Base-by-base conservation (phyloP, 1,140 invertebrate genomes). In the Neodiprion fabricii region DNA sequence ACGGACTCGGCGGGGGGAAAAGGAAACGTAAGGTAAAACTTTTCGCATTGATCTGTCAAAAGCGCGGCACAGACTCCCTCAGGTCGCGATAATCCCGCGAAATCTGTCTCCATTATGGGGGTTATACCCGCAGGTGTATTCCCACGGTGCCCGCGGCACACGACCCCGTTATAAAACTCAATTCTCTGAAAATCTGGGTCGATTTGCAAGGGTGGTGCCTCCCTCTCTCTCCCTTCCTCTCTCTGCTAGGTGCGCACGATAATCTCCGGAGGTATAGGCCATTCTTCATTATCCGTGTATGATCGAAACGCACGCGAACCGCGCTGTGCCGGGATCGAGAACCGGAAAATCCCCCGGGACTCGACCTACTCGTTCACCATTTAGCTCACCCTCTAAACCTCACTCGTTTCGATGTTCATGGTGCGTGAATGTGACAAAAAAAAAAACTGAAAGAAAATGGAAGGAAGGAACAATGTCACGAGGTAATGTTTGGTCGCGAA, bases 21-120 rank as follows among this genome's bases (percentile, higher is more conserved):
- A 61, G 53, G 53, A 40, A 40, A 40, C 28, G 5, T 5, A 40
- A 40, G 28, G 2, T 12, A 9, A 61, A 61, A 61, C 11, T 61
- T 61, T 9, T 3, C n/a, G 53, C 53, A 61, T 61, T 17, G 53
- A 61, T 40, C 28, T 40, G 53, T 17, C 53, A 40, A 40, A 40
- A 40, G 28, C 1, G 28, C 1, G 28, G 28, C 1, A 40, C 28
- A 40, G 28, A 9, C 11, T 61, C 53, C 53, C 53, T 17, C 53
- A 61, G 53, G 53, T 17, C 11, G 9, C 53, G 53, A 61, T 61
- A 61, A 61, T 61, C 53, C 53, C 53, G 65, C 71, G 73, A 81
- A 75, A 80, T 79, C 79, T 79, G 79, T 80, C 75, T 80, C 77
- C 75, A 81, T 81, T 80, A 80, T 76, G n/a, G 3, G 79, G 78